Conservation (phyloP, 2,797 vertebrate species). For the Centropyge bicolor region DNA sequence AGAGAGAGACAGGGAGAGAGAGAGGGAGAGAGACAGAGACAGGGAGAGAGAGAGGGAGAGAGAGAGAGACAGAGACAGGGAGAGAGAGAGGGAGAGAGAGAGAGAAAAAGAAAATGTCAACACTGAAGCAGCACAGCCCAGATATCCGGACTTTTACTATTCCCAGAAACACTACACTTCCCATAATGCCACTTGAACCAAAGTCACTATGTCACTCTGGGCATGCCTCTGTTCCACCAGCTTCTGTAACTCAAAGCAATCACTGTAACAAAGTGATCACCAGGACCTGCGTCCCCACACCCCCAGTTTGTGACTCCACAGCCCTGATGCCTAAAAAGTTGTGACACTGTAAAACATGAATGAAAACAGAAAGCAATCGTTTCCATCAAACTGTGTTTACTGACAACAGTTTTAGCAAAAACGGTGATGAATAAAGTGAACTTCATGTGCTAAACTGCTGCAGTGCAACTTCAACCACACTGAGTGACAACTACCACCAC, state of each 20-base stretch:
- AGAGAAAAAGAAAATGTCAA: not conserved
- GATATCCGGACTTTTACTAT: not conserved
- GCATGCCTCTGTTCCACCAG: not conserved
- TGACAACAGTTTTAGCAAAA: too few species aligned
- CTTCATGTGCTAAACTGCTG: not conserved
- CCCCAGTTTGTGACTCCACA: too few species aligned
- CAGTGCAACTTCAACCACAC: not conserved
- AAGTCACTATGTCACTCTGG: too few species aligned
- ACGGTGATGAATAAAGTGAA: not conserved
- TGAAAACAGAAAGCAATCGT: too few species aligned
- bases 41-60: not conserved
- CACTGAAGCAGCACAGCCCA: not conserved
- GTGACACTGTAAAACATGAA: too few species aligned
- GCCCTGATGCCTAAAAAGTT: too few species aligned
- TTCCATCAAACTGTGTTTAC: too few species aligned
- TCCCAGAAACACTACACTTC: not conserved
- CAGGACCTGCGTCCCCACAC: too few species aligned
- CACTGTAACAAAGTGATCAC: too few species aligned
- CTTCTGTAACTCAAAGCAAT: not conserved
- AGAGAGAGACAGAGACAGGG: slow-evolving; percentile 5
- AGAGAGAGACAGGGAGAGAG: not conserved
- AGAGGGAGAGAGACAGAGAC: not conserved
- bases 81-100: slow-evolving; percentile 2
- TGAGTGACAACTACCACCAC: not conserved
- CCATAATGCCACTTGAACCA: not conserved